Percentiles rank a stretch among this genome's conserved stretches.
phyloP scores from a whole-genome alignment of 2,888 invertebrate species.

The Heliconius sara region DNA sequence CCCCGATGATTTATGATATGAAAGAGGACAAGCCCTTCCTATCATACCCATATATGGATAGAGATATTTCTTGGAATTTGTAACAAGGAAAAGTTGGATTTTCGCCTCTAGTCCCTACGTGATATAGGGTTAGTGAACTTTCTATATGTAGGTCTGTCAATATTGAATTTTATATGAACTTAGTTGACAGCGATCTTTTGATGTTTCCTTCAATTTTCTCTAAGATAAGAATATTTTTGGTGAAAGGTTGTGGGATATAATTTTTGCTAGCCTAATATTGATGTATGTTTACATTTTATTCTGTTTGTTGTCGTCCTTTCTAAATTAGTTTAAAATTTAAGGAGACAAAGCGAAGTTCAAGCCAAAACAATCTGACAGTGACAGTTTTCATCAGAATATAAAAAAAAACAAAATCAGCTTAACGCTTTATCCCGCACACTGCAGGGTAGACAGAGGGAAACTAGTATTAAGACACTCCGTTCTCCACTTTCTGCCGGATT shows the following conservation, averaged over 20 bases:
- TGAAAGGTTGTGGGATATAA: slow-evolving; percentile 24
- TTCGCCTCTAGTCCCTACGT: slow-evolving; percentile 4
- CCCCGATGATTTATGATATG: slow-evolving; percentile 56
- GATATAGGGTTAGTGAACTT: slow-evolving; percentile 31
- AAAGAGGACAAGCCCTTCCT: slow-evolving; percentile 39
- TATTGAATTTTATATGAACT: slow-evolving; percentile 48
- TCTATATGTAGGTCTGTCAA: slow-evolving; percentile 41
- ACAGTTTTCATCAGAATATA: too few species aligned
- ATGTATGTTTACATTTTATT: not conserved
- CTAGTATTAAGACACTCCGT: too few species aligned
- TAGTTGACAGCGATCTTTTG: slow-evolving; percentile 45
- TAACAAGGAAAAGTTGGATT: slow-evolving; percentile 29
- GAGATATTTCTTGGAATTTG: slow-evolving; percentile 33
- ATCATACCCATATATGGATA: slow-evolving; percentile 20
- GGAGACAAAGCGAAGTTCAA: too few species aligned
- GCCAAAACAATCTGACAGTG: too few species aligned
- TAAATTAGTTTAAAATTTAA: too few species aligned
- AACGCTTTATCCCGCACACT: too few species aligned
- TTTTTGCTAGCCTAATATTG: not conserved
- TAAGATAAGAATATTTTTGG: slow-evolving; percentile 38
- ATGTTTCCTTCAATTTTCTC: slow-evolving; percentile 40
- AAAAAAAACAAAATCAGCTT: too few species aligned
- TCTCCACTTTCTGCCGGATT: too few species aligned
- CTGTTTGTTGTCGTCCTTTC: too few species aligned
- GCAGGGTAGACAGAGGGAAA: too few species aligned